Base-by-base conservation (phyloP, 2,113 vertebrate genomes). In the Cranoglanis bouderius region DNA sequence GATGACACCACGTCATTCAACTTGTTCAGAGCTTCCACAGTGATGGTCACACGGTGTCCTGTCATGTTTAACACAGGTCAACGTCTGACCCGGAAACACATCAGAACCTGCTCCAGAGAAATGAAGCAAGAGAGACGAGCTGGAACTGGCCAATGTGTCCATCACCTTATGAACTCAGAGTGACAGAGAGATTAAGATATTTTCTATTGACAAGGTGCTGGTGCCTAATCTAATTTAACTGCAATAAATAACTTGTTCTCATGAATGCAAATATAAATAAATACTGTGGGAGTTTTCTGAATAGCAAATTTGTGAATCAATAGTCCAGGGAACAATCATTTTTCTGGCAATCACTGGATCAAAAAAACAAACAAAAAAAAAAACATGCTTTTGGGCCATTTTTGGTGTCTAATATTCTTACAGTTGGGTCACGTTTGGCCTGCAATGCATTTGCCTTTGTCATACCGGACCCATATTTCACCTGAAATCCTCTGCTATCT, bases 101-200 rank as follows among this genome's bases (percentile, higher is more conserved):
- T 40, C 57, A 9, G 85, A 53, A 55, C 21, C 35, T 85, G 35
- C 72, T 53, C 38, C 43, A 59, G 77, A 29, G 83, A 85, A 85
- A 82, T 85, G 38, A 82, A 81, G 46, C 75, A 65, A 70, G 89
- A 88, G 70, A 49, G 74, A 87, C 38, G 49, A 77, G 59, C 82
- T 59, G 49, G 35, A 78, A 70, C 46, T 82, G 78, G 85, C 72
- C 75, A 82, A 46, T 46, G 35, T 26, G 21, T n/a, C 57, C 18
- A 75, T 59, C 53, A 35, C 49, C n/a, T 35, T 53, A 75, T 46
- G 40, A 24, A 24, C 9, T 13, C 38, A 78, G 75, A 70, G 14
- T 35, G 77, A 82, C 38, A 85, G 12, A 70, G 26, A 72, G 18
- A n/a, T 9, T 55, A 74, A 18, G 16, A 55, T 53, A 10, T 46